A percentile compares a stretch with the other conserved stretches of the same genome.
These are phyloP conservation scores for Hypolimnas misippus DNA, from an alignment of 2,888 invertebrate species.

Conservation along the genomic window DNA sequence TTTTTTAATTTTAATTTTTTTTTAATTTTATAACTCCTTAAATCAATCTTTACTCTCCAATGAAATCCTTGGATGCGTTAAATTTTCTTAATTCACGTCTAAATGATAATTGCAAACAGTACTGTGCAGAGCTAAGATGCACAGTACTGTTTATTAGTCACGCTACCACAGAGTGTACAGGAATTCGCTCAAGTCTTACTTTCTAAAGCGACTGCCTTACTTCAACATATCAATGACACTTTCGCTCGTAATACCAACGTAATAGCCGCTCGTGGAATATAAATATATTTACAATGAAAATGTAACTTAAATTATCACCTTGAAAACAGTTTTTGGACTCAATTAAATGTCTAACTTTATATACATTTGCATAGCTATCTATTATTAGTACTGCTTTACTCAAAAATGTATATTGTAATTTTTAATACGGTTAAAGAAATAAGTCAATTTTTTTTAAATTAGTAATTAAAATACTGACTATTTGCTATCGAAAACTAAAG, in stretches of 20 bases:
- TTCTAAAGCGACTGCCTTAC: conserved; percentile 48
- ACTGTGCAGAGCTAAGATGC: conserved; percentile 6
- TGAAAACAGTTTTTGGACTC: not conserved
- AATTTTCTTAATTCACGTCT: not conserved
- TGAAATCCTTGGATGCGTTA: not conserved
- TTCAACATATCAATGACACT: conserved; percentile 78
- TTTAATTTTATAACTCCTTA: no score
- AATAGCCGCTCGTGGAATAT: conserved; percentile 46
- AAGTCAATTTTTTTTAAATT: no score
- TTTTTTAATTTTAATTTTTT: no score
- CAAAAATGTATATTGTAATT: no score
- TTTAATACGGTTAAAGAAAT: no score
- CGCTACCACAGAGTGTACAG: conserved; percentile 29
- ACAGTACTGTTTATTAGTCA: conserved; percentile 11
- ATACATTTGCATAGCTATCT: no score
- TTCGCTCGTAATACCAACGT: conserved; percentile 60
- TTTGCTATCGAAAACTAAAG: no score
- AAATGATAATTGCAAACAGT: not conserved
- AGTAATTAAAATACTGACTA: no score
- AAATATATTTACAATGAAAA: conserved; percentile 20
- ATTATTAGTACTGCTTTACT: no score
- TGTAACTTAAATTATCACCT: conserved; percentile 5
- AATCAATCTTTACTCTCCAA: not conserved
- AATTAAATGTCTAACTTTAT: not conserved
- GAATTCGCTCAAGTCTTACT: conserved; percentile 43